Evolutionary conservation across 2,797 vertebrate genomes (phyloP).

Genomic region (Pseudotriccus pelzelni): DNA sequence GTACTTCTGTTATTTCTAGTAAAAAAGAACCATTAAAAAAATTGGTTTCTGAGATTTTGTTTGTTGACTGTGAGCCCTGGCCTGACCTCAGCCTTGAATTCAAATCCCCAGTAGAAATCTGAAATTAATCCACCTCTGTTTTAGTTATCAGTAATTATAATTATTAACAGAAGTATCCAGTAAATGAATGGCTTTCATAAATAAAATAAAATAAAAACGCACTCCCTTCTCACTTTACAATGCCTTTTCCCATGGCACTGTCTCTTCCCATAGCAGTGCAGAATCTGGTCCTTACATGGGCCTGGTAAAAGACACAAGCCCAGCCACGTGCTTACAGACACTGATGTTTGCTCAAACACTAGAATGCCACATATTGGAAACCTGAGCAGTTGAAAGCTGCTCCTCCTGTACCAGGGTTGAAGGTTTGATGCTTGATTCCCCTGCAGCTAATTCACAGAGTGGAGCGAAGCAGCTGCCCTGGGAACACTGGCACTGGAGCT

Average conservation of each 20-base stretch:
- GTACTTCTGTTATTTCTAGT: constrained; percentile 39
- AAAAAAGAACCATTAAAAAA: constrained; percentile 39
- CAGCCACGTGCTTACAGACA: not conserved
- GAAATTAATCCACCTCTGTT: constrained; percentile 45
- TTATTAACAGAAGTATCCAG: constrained; percentile 47
- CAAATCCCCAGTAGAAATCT: constrained; percentile 42
- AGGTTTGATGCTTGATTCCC: not conserved
- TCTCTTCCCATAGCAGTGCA: not conserved
- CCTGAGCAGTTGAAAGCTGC: not conserved
- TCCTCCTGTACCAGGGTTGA: not conserved
- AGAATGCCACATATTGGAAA: not conserved
- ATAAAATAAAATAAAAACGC: not conserved
- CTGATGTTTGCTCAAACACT: not conserved
- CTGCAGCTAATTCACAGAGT: not conserved
- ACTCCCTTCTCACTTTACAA: not conserved
- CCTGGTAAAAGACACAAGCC: not conserved
- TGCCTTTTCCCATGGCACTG: not conserved
- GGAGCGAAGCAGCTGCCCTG: accelerated
- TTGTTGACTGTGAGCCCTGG: constrained; percentile 59
- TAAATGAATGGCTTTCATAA: not conserved
- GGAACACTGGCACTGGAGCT: not conserved
- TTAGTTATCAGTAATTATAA: constrained; percentile 55
- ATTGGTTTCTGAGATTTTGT: constrained; percentile 31
- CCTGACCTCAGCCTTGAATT: constrained; percentile 62
- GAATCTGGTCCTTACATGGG: not conserved